phyloP scores from a whole-genome alignment of 2,797 vertebrate genomes.

The Loris lydekkerianus region DNA sequence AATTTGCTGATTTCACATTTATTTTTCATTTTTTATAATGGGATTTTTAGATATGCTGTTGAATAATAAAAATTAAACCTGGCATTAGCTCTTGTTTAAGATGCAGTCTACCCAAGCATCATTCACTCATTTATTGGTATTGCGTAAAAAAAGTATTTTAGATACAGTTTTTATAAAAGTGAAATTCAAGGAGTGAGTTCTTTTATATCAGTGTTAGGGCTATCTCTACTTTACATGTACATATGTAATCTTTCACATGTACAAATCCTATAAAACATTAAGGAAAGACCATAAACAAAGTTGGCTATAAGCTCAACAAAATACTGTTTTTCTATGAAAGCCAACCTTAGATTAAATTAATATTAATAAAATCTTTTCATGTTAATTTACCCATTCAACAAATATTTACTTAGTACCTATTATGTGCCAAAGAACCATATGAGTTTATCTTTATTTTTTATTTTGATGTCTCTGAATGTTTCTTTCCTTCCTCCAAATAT shows the following conservation, averaged over 20 bases:
- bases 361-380: not conserved
- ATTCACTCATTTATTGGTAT: not conserved
- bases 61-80: constrained; percentile 67
- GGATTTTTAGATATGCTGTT: constrained; percentile 59
- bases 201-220: not conserved
- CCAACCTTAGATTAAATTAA: not conserved
- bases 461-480: not conserved
- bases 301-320: not conserved
- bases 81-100: constrained; percentile 32
- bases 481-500: not conserved
- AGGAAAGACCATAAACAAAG: not conserved
- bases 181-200: constrained; percentile 1
- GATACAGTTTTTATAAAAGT: not conserved
- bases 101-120: not conserved
- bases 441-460: not conserved
- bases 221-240: not conserved
- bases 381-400: not conserved
- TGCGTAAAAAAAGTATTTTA: constrained; percentile 56
- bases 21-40: constrained; percentile 75
- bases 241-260: not conserved
- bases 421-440: not conserved
- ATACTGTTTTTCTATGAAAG: constrained; percentile 14
- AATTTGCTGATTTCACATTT: constrained; percentile 61
- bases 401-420: not conserved
- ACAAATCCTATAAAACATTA: constrained; percentile 14